Evolutionary conservation across 1,140 invertebrate species (phyloP), one percentile per base, ranked within the genome.

Genomic region (Phocides pigmalion): DNA sequence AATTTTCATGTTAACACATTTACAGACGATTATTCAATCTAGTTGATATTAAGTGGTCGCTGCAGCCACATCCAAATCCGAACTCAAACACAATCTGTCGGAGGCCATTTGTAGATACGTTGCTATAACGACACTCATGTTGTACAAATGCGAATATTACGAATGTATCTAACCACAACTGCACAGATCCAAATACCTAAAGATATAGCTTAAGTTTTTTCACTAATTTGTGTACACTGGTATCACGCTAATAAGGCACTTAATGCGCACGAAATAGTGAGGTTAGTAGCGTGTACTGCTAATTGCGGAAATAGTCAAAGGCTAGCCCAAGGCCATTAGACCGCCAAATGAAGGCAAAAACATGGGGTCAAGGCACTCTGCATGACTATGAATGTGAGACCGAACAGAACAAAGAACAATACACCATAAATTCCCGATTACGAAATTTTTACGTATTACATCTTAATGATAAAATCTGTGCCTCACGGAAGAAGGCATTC

Each of bases 301-400:
- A 81, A 87, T 85, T 81, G 79, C 84, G 85, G 84, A 89, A 87
- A 81, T 80, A 82, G 67, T 73, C 70, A 68, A 71, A 84, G 74
- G 65, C 78, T 77, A 56, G 62, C 70, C 73, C 77, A 87, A 89
- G 86, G 86, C 82, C 79, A 81, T 76, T 70, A 77, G 71, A 74
- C 68, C 62, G 68, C 68, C 70, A 80, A 83, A 86, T 82, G 71
- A 78, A 74, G 66, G 70, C 78, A 89, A 85, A 89, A 82, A 86
- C 65, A 53, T 42, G 74, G 74, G 86, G 72, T 84, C 79, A 87
- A 78, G 76, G 81, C 74, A 87, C 85, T 83, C 62, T 56, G 42
- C 61, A 73, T 84, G 74, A 78, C 74, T 82, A 76, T 79, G 61
- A 79, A 75, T 77, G 61, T 73, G 62, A 76, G 65, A 70, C 66